Conservation (phyloP, 2,797 vertebrate genomes). For the Syndactyla subalaris region DNA sequence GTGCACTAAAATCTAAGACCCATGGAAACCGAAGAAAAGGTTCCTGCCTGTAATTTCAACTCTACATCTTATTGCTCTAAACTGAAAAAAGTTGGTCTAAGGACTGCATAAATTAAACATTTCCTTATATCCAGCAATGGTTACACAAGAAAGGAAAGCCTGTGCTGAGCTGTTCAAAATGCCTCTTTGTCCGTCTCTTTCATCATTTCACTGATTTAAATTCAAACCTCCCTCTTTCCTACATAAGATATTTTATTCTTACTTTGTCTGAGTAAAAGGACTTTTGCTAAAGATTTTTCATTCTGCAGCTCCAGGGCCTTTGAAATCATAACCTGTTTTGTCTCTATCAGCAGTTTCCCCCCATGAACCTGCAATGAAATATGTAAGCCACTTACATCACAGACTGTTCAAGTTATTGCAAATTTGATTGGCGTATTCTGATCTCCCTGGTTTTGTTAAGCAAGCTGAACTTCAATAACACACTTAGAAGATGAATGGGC, state of each 20-base stretch:
- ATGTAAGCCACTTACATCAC: constrained; percentile 14
- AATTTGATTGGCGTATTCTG: constrained; percentile 37
- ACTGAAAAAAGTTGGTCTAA: not conserved
- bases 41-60: not conserved
- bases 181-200: not conserved
- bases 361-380: not conserved
- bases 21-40: not conserved
- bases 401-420: not conserved
- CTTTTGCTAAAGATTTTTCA: constrained; percentile 12
- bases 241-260: constrained; percentile 18
- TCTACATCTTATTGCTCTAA: not conserved
- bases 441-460: constrained; percentile 39
- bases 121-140: not conserved
- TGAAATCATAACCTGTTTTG: constrained; percentile 43
- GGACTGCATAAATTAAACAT: constrained; percentile 21
- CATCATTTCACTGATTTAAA: constrained; percentile 12
- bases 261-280: constrained; percentile 27
- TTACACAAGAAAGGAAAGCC: constrained; percentile 7
- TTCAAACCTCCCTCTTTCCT: constrained; percentile 2
- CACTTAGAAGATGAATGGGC: not conserved
- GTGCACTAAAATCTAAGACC: not conserved
- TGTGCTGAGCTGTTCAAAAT: constrained; percentile 10
- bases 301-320: constrained; percentile 30
- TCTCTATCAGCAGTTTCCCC: constrained; percentile 25
- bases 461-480: constrained; percentile 13